Evolutionary conservation across 1,140 invertebrate species (phyloP).

Genomic region (Megalopta genalis): DNA sequence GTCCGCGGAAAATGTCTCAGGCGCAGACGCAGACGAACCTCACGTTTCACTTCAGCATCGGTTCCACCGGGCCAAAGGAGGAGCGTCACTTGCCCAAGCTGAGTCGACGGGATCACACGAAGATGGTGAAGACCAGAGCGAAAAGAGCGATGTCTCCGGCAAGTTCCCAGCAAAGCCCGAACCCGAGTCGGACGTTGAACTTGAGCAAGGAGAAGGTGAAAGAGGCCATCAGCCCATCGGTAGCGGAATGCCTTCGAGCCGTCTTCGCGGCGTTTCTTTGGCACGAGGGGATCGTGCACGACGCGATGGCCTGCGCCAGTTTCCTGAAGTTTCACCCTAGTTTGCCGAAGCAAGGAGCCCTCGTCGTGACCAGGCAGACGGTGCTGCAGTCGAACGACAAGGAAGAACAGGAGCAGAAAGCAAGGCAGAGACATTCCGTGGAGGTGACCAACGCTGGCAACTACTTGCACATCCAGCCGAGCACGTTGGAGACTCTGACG

Average conservation of each 20-base stretch:
- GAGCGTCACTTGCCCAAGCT: slow-evolving; percentile 84
- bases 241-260: slow-evolving; percentile 94
- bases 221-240: slow-evolving; percentile 93
- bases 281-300: slow-evolving; percentile 98
- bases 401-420: slow-evolving; percentile 81
- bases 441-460: slow-evolving; percentile 90
- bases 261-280: slow-evolving; percentile 97
- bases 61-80: slow-evolving; percentile 80
- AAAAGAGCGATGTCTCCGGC: slow-evolving; percentile 85
- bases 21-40: slow-evolving; percentile 89
- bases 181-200: slow-evolving; percentile 69
- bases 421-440: slow-evolving; percentile 90
- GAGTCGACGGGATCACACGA: slow-evolving; percentile 82
- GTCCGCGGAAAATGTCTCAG: slow-evolving; percentile 82
- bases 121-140: slow-evolving; percentile 77
- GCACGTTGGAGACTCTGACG: slow-evolving; percentile 87
- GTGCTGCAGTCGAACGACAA: slow-evolving; percentile 74
- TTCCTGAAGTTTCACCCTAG: slow-evolving; percentile 97
- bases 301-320: slow-evolving; percentile 97
- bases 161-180: slow-evolving; percentile 76
- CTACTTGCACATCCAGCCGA: slow-evolving; percentile 89
- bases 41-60: slow-evolving; percentile 85
- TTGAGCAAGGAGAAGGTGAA: slow-evolving; percentile 82
- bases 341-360: slow-evolving; percentile 89
- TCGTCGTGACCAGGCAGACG: slow-evolving; percentile 84